Evolutionary conservation across 2,888 invertebrate species (phyloP), one percentile per base, ranked within the genome.

Genomic region (Tanypteryx hageni): DNA sequence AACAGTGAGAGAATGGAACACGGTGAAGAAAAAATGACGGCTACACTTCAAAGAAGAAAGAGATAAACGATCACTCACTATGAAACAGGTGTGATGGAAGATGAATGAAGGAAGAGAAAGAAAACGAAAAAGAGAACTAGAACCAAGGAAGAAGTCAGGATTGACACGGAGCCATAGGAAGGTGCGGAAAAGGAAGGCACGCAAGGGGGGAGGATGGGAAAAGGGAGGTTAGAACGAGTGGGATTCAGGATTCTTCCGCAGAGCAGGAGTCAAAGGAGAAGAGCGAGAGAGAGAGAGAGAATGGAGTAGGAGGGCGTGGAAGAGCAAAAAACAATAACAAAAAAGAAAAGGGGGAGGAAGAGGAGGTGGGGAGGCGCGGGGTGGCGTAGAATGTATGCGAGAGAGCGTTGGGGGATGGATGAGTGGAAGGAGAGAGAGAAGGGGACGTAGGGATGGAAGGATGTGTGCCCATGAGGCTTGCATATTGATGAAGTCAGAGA

Each of bases 381-480:
- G 44, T 44, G 68, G 68, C n/a, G 68, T 64, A 14, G 64, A 64
- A 64, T n/a, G 64, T 64, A 64, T 64, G 64, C n/a, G 68, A 68
- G 68, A 68, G 27, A 76, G 76, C 22, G 76, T 76, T 27, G 7
- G 76, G 13, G 27, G 44, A 5, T 44, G 44, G 44, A 44, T 44
- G 44, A 44, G 44, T 44, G 44, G 44, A 44, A 44, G 5, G 68
- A 22, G 10, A 22, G 64, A 64, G n/a, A 16, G 64, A 18, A 64
- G 16, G 64, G 8, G 68, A 68, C n/a, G 22, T 11, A 76, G 76
- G 76, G 76, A 27, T 27, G 7, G 76, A 11, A 76, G 27, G 76
- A 76, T 76, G 76, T 76, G 76, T 76, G 76, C 76, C 76, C 76
- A 76, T 76, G 76, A 76, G 76, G 76, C 76, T 76, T 76, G 76